Evolutionary conservation across 2,797 vertebrate species (phyloP), one percentile per base, ranked within the genome.

Genomic region (Malurus leucopterus): DNA sequence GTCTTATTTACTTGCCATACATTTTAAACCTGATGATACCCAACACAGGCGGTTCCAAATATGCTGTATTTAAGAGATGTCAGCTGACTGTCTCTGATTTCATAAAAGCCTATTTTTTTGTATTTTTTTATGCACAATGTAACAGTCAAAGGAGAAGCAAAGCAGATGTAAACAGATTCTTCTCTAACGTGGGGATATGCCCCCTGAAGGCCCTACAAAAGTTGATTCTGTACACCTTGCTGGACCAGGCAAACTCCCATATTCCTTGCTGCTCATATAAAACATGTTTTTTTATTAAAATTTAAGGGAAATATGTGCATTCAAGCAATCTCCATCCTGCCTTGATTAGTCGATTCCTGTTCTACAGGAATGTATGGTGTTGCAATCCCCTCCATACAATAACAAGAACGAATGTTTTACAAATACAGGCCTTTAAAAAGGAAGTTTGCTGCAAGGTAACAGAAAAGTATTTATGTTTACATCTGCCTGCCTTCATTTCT

Each of bases 1-100:
- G 26, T 86, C 54, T 77, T 89, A 85, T 81, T 94, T 90, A 78
- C 73, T 89, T 75, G 30, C 79, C 32, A 27, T 44, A 70, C 17
- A 6, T 80, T 91, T 83, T 54, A 83, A 64, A 72, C 50, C 70
- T 44, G 50, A 38, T 50, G 23, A 24, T 55, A 50, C 43, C 63
- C 74, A 87, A 70, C 47, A 59, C 24, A 32, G 34, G 67, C 41
- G 47, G 65, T 32, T 63, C 69, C 70, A 43, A 90, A 70, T 8
- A 77, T 7, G 29, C 34, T 80, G 47, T 32, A 58, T 77, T 91
- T 75, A 84, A 47, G 86, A 84, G 27, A 30, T 43, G 90, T 4
- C 20, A 22, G 34, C 58, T 77, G 46, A 68, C 43, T 6, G 8
- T 29, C 54, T 84, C 27, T 21, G 53, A 72, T 46, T 64, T 77